Evolutionary conservation across 2,888 invertebrate genomes (phyloP).

Genomic region (Diaphora mendica): DNA sequence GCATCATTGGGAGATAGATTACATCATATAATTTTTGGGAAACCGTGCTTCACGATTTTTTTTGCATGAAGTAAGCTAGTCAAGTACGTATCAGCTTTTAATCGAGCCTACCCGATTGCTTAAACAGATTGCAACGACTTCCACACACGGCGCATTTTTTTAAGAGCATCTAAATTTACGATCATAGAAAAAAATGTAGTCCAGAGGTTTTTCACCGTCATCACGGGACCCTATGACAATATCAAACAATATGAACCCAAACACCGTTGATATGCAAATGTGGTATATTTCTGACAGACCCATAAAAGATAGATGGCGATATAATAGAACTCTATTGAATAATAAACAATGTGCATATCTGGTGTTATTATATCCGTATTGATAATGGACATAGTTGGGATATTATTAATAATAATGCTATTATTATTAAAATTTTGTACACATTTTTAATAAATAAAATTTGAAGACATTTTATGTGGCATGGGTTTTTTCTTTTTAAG

Average conservation of each 20-base stretch:
- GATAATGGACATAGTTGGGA: conserved; percentile 25
- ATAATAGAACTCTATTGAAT: conserved; percentile 65
- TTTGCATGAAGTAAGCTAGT: too few relatives aligned
- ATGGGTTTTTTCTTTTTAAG: too few relatives aligned
- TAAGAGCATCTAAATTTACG: too few relatives aligned
- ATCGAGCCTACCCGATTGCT: too few relatives aligned
- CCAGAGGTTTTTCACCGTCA: neutral
- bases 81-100: too few relatives aligned
- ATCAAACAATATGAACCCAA: conserved; percentile 52
- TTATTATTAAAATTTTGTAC: neutral
- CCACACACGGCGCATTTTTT: too few relatives aligned
- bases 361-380: conserved; percentile 25
- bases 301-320: conserved; percentile 81
- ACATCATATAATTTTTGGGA: too few relatives aligned
- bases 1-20: too few relatives aligned
- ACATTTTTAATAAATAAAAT: too few relatives aligned
- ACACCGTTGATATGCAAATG: conserved; percentile 81
- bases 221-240: conserved; percentile 29
- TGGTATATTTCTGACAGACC: conserved; percentile 75
- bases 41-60: too few relatives aligned
- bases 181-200: neutral
- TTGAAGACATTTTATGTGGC: too few relatives aligned
- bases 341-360: conserved; percentile 46
- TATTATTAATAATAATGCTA: conserved; percentile 18
- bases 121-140: too few relatives aligned